Evolutionary conservation across 2,797 vertebrate species (phyloP), one percentile per base, ranked within the genome.

Genomic region (Tarsius wallacei): DNA sequence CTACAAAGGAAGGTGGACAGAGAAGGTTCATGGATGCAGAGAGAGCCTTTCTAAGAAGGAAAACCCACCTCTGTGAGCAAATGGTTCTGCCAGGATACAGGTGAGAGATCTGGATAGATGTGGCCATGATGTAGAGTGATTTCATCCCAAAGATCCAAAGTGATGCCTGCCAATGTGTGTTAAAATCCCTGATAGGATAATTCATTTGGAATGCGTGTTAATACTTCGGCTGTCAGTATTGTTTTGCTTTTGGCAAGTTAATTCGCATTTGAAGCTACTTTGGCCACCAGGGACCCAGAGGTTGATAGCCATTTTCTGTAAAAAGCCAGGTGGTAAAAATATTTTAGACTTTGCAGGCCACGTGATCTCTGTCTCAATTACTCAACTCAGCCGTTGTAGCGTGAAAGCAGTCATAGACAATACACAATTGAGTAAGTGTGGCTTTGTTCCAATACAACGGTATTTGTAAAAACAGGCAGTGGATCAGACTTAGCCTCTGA

Each of bases 231-330:
- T 66, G 55, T 63, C 51, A 1, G 14, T 51, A 57, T 19, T 42
- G 53, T 57, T 90, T 88, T 87, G 47, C 61, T 83, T 64, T 66
- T 71, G 12, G 63, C n/a, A 70, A n/a, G 4, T n/a, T 94, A 13
- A 61, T 42, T 78, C 33, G 77, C 77, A 85, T 87, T 80, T 31
- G 70, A 86, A 94, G 83, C 36, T 28, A 61, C n/a, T n/a, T 78
- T 66, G 83, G 57, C 33, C 36, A 49, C 24, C 21, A 86, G 49
- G 22, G 15, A 59, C 53, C 49, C 71, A 76, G 53, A 16, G 5
- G 19, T 71, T 7, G 1, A 22, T 36, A 49, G 26, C 49, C 14
- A 16, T 70, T 70, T 64, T 77, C 82, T 74, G 0, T 42, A 57
- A 83, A 90, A 15, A 82, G 31, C 12, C 17, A 53, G 49, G 81